Base-by-base conservation (phyloP, 2,113 vertebrate genomes). In the Oreotrochilus melanogaster region DNA sequence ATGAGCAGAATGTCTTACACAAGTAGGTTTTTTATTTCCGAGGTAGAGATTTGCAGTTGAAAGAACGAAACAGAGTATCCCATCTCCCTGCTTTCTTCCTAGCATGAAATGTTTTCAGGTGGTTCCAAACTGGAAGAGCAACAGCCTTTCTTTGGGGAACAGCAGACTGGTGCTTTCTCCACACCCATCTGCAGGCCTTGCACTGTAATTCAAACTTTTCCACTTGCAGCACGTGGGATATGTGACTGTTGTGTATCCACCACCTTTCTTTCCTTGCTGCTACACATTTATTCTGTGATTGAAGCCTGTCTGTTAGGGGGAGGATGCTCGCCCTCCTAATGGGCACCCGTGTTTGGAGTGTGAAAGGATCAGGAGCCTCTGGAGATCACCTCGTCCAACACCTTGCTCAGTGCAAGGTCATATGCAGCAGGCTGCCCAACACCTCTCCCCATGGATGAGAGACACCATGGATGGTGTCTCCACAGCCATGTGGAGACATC, bases 281-380 rank as follows among this genome's bases (percentile, higher is more conserved):
- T 43, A 8, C 8, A 3, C 30, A 11, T 27, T 78, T 73, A 24
- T 21, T 57, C 47, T 14, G 7, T 0, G 0, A 11, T 4, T 16
- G 48, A 60, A 79, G 43, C 43, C 22, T 51, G 25, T 19, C 27
- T 0, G 0, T 17, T n/a, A 28, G 12, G 4, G 33, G 15, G 4
- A 61, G n/a, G 25, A 18, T 65, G 50, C 5, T 13, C 2, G 5
- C 22, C 19, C 3, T 84, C 37, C 57, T 51, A 21, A 31, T 56
- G 10, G 80, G 35, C 57, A 56, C 25, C 15, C 0, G 0, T n/a
- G 9, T 64, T 64, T 75, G 75, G 53, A 78, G 30, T 10, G 13
- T 45, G 66, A 39, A 47, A 31, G 53, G 8, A n/a, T 2, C 1
- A 54, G 35, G 18, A 1, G 2, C 6, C 27, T 33, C 56, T 62